Evolutionary conservation across 2,888 invertebrate genomes (phyloP).

Genomic region (Meiosimyza decipiens): DNA sequence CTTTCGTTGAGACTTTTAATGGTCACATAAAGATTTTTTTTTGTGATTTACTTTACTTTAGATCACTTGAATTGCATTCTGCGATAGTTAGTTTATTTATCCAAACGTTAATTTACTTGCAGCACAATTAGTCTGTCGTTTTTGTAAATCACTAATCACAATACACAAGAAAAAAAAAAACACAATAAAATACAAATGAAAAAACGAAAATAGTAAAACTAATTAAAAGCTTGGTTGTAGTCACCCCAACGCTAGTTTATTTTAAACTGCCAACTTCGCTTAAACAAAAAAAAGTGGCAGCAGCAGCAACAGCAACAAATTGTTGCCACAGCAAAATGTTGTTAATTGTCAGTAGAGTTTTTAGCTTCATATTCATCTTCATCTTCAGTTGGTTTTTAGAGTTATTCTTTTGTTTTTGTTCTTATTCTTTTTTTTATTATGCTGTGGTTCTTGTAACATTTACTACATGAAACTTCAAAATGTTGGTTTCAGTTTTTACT

Average conservation of each 20-base stretch:
- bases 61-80: too few species aligned
- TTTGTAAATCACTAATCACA: too few species aligned
- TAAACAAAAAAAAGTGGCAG: constrained; percentile 5
- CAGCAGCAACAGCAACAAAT: constrained; percentile 7
- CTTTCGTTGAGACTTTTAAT: too few species aligned
- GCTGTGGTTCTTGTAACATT: too few species aligned
- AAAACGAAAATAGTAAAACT: neutral
- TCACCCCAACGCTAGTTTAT: constrained; percentile 23
- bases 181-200: neutral
- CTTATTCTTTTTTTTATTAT: neutral
- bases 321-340: constrained; percentile 39
- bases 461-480: constrained; percentile 11
- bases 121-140: too few species aligned
- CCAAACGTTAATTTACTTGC: too few species aligned
- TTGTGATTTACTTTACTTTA: too few species aligned
- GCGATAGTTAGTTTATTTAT: too few species aligned
- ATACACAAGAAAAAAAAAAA: neutral
- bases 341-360: constrained; percentile 41
- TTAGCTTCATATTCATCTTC: constrained; percentile 27
- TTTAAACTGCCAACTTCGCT: constrained; percentile 30
- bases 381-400: constrained; percentile 4
- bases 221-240: constrained; percentile 20
- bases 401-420: constrained; percentile 3
- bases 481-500: constrained; percentile 12
- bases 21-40: too few species aligned